Percentiles rank a stretch among this genome's conserved stretches.
Evolutionary conservation across 2,113 vertebrate species (phyloP).

Genomic region (Dermatemys mawii): DNA sequence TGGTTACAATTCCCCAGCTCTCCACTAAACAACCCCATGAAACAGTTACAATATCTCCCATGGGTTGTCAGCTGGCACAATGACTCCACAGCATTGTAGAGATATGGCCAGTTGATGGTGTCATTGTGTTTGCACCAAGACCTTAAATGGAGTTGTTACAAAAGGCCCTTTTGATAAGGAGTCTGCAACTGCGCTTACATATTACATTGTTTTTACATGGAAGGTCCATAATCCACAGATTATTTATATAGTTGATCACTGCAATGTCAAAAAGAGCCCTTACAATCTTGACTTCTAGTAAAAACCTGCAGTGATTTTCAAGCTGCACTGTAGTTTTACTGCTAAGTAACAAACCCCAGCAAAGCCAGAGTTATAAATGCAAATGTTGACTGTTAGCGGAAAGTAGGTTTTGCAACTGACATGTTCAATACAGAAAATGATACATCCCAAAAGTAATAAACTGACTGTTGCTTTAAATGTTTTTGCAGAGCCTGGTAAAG

Average conservation of each 20-base stretch:
- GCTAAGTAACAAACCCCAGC: fast-evolving
- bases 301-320: not conserved
- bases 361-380: not conserved
- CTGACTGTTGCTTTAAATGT: not conserved
- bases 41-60: not conserved
- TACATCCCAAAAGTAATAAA: not conserved
- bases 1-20: not conserved
- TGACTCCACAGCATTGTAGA: not conserved
- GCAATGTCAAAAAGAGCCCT: not conserved
- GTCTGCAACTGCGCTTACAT: not conserved
- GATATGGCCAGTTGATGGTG: not conserved
- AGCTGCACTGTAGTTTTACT: not conserved
- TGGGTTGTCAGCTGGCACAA: not conserved
- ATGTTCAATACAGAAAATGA: not conserved
- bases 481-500: not conserved
- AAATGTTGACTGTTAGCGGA: not conserved
- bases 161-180: not conserved
- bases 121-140: not conserved
- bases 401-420: not conserved
- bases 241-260: not conserved
- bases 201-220: not conserved
- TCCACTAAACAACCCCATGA: not conserved
- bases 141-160: not conserved
- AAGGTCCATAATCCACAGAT: not conserved
- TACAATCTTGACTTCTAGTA: not conserved